Conservation (phyloP, 2,113 vertebrate genomes). For the Equus quagga region DNA sequence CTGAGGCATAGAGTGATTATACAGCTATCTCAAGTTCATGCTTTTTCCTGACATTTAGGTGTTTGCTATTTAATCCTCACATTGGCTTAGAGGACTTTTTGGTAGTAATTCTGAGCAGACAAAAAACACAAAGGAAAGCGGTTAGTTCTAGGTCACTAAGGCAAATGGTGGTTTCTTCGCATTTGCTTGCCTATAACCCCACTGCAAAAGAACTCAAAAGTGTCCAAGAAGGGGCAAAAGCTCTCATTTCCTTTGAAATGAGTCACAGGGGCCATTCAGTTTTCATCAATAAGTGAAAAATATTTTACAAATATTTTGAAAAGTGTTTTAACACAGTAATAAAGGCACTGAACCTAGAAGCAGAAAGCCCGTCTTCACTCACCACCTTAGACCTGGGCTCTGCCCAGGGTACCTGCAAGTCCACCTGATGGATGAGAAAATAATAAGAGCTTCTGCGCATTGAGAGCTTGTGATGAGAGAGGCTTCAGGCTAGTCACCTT, state of each 20-base stretch:
- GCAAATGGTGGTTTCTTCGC: neutral
- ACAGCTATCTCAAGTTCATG: neutral
- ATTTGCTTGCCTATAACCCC: neutral
- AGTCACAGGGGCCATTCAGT: neutral
- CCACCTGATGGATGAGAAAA: neutral
- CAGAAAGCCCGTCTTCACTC: neutral
- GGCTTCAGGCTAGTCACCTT: neutral
- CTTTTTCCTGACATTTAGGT: neutral
- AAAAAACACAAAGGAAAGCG: neutral
- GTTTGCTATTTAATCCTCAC: neutral
- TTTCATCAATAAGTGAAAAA: slow-evolving; percentile 18
- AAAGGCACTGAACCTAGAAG: neutral
- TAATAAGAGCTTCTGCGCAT: neutral
- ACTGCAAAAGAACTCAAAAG: neutral
- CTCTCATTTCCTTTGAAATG: neutral
- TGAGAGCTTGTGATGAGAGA: neutral
- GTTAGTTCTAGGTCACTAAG: neutral
- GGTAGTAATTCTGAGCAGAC: neutral
- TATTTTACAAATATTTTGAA: neutral
- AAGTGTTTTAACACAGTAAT: neutral
- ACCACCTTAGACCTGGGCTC: neutral
- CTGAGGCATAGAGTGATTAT: neutral
- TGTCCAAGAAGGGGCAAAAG: neutral
- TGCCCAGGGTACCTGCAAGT: neutral
- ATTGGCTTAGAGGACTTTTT: neutral